Conservation (phyloP, 1,140 invertebrate genomes). For the Drosophila kanapiae region DNA sequence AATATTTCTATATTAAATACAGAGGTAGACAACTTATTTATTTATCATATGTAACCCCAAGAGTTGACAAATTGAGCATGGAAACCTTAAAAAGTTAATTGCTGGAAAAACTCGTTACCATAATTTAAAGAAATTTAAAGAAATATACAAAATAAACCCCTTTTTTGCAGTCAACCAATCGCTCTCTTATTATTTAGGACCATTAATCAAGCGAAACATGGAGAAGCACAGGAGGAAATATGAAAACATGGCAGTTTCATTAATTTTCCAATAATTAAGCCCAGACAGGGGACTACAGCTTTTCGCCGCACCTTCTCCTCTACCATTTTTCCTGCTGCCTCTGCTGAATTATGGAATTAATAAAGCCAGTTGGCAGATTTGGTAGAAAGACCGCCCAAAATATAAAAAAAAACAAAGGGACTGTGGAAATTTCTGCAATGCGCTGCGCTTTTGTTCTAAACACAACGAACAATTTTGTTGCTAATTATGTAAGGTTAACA, state of each 20-base stretch:
- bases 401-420: slow-evolving; percentile 13
- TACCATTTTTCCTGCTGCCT: slow-evolving; percentile 41
- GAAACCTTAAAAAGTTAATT: slow-evolving; percentile 2
- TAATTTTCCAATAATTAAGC: slow-evolving; percentile 83
- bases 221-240: slow-evolving; percentile 34
- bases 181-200: slow-evolving; percentile 13
- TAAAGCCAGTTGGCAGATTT: slow-evolving; percentile 68
- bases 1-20: not conserved
- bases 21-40: not conserved
- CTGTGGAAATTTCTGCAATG: slow-evolving; percentile 56
- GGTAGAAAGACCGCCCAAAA: not conserved
- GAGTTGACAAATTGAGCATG: no score
- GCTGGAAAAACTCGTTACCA: not conserved
- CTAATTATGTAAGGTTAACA: slow-evolving; percentile 81
- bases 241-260: slow-evolving; percentile 79
- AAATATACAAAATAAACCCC: slow-evolving; percentile 23
- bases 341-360: slow-evolving; percentile 80
- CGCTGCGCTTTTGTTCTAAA: slow-evolving; percentile 78
- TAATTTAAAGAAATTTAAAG: not conserved
- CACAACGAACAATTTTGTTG: slow-evolving; percentile 73
- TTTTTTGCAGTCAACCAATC: slow-evolving; percentile 3
- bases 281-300: slow-evolving; percentile 31
- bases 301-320: not conserved
- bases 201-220: slow-evolving; percentile 73
- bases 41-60: not conserved